Evolutionary conservation across 2,797 vertebrate genomes (phyloP), one percentile per base, ranked within the genome.

Genomic region (Cuniculus paca): DNA sequence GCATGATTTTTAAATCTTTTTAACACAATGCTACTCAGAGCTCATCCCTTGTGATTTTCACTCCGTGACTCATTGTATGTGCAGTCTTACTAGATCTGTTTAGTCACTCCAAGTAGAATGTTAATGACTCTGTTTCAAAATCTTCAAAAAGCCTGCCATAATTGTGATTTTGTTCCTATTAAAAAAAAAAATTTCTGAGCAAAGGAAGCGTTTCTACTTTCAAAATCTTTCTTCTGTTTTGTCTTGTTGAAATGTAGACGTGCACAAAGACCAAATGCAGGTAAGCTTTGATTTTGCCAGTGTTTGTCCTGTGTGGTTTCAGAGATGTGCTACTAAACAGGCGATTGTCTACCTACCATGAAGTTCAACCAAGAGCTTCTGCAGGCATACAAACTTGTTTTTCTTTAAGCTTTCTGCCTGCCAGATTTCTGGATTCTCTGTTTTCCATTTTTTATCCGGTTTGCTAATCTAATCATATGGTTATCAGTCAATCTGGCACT

Each of bases 101-200:
- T 72, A 72, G 17, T 48, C 31, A 72, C 45, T 95, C 60, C 48
- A 56, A 93, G 68, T 81, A 88, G 56, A 82, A 63, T 87, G 63
- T 60, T 88, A 88, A 89, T 84, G 39, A 24, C 4, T 95, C 39
- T 90, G 61, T 61, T 77, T 2, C 45, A 92, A 39, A 52, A 26
- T 82, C 42, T 94, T 91, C 22, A 65, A 81, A 81, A 74, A 52
- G 78, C n/a, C 52, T 89, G n/a, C 61, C 84, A 70, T 68, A 36
- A 75, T 36, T 94, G 42, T 90, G 26, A 97, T 72, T 92, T 65
- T 28, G 48, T 75, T 79, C 20, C 12, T 39, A 94, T 34, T 19
- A 52, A 60, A 17, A 60, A 80, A 96, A 81, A 20, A 50, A 34
- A 19, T 77, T 75, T 88, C 61, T 72, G 39, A 92, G 56, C 60